These are phyloP conservation scores for Colaptes auratus DNA, from an alignment of 2,113 vertebrate genomes.

Conservation along the genomic window DNA sequence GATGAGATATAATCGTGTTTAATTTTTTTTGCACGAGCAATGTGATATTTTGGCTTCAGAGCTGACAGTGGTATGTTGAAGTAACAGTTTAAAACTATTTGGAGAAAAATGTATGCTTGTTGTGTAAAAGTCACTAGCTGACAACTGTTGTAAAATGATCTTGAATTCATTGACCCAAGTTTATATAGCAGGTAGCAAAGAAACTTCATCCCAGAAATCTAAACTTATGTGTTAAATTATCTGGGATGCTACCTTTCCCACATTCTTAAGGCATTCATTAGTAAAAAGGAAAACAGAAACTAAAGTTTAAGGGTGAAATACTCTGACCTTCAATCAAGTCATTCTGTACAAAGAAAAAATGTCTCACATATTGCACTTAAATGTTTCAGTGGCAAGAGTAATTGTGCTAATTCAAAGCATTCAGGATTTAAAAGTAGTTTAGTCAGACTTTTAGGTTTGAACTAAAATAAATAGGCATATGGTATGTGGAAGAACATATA, in stretches of 20 bases:
- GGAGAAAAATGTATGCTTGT: background rate
- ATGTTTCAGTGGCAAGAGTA: background rate
- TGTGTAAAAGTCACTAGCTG: background rate
- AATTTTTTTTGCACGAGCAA: background rate
- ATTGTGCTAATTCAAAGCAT: constrained; percentile 5
- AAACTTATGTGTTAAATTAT: background rate
- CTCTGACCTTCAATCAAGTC: background rate
- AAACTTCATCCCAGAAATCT: background rate
- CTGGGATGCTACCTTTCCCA: background rate
- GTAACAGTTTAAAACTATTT: background rate
- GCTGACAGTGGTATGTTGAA: background rate
- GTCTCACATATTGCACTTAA: background rate
- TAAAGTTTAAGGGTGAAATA: background rate
- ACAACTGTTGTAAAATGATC: background rate
- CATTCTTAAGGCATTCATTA: background rate
- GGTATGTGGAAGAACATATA: constrained; percentile 10
- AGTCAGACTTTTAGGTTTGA: constrained; percentile 20
- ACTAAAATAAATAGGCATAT: constrained; percentile 29
- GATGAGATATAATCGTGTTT: background rate
- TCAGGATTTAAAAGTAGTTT: constrained; percentile 23
- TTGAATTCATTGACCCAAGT: background rate
- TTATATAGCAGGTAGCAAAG: background rate
- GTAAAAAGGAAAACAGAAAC: background rate
- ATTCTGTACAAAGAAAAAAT: background rate
- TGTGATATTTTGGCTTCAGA: background rate